Percentiles rank a stretch among this genome's conserved stretches.
Evolutionary conservation across 2,797 vertebrate genomes (phyloP).

Genomic region (Scolopax rusticola): DNA sequence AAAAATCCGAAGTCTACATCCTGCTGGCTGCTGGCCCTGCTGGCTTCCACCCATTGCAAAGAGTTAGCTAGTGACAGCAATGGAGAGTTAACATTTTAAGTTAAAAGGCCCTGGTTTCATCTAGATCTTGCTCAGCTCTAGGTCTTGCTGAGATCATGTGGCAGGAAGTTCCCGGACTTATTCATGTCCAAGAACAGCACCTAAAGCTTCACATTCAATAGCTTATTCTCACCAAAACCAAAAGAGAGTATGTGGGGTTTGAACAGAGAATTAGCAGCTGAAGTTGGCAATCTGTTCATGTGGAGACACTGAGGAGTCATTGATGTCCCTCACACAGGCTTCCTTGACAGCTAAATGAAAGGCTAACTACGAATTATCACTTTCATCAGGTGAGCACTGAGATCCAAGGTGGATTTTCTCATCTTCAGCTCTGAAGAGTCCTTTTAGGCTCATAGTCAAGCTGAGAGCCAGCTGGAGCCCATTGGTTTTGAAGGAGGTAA

Average conservation of each 20-base stretch:
- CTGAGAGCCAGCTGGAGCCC: not conserved
- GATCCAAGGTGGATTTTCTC: not conserved
- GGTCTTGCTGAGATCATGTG: not conserved
- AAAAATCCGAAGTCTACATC: not conserved
- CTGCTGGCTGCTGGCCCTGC: not conserved
- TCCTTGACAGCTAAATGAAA: not conserved
- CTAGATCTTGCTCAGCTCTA: not conserved
- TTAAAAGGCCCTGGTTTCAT: not conserved
- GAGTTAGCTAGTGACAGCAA: not conserved
- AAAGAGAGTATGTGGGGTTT: not conserved
- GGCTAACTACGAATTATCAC: not conserved
- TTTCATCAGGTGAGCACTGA: not conserved
- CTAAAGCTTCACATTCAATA: not conserved
- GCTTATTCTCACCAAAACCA: not conserved
- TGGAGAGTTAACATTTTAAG: not conserved
- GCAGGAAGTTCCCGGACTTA: not conserved
- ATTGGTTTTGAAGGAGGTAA: not conserved
- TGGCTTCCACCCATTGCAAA: not conserved
- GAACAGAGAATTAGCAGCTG: not conserved
- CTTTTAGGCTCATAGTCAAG: not conserved
- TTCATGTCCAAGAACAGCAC: fast-evolving
- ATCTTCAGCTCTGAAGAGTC: not conserved
- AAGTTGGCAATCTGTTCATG: fast-evolving
- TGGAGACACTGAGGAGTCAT: not conserved
- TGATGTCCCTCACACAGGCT: not conserved